These are phyloP conservation scores for Drosophila ustulata DNA, from an alignment of 2,888 invertebrate species.

Conservation along the genomic window DNA sequence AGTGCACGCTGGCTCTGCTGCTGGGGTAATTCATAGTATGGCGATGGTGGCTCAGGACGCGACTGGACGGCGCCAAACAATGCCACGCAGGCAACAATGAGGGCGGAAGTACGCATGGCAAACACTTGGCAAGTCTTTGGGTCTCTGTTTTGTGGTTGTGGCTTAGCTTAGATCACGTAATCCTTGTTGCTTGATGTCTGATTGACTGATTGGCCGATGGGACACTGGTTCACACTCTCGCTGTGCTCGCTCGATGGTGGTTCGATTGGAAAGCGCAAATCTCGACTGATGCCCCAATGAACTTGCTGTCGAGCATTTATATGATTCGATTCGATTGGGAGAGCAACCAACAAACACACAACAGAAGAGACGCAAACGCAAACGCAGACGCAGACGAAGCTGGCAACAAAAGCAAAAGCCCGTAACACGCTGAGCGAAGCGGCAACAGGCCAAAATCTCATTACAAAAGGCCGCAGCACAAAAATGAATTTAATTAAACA, in stretches of 20 bases:
- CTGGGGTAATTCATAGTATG: constrained; percentile 82
- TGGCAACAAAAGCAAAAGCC: constrained; percentile 43
- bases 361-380: not conserved
- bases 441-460: constrained; percentile 66
- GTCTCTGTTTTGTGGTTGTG: constrained; percentile 15
- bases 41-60: constrained; percentile 83
- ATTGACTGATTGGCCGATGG: constrained; percentile 24
- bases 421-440: constrained; percentile 49
- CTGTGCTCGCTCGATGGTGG: constrained; percentile 20
- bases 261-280: constrained; percentile 68
- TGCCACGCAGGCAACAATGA: constrained; percentile 75
- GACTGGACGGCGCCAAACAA: constrained; percentile 78
- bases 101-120: constrained; percentile 82
- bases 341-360: constrained; percentile 17
- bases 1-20: constrained; percentile 85
- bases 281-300: constrained; percentile 73
- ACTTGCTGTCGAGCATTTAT: constrained; percentile 68
- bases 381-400: constrained; percentile 29
- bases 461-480: constrained; percentile 76
- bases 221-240: constrained; percentile 7
- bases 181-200: constrained; percentile 69
- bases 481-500: constrained; percentile 81
- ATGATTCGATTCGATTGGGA: constrained; percentile 73
- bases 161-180: constrained; percentile 85
- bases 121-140: constrained; percentile 48